These are phyloP conservation scores for Andinoacara biseriatus DNA, from an alignment of 2,113 vertebrate species.

Conservation along the genomic window DNA sequence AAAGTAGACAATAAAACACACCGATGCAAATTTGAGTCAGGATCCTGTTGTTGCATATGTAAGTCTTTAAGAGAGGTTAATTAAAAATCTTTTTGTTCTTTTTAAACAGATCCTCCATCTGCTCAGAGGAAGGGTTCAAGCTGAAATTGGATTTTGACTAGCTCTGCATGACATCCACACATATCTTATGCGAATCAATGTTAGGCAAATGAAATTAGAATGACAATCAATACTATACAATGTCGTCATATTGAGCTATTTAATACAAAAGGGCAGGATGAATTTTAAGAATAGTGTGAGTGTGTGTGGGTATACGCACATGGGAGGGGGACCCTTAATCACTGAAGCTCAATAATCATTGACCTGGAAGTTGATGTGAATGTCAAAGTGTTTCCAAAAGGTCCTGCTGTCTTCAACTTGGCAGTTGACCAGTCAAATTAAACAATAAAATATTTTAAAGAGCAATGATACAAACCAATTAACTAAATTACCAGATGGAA, in stretches of 20 bases:
- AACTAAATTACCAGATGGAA: neutral
- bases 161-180: slow-evolving; percentile 77
- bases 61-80: neutral
- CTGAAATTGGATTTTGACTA: slow-evolving; percentile 71
- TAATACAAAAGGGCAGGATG: slow-evolving; percentile 74
- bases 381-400: slow-evolving; percentile 73
- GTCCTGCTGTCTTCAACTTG: slow-evolving; percentile 69
- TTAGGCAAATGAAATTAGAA: slow-evolving; percentile 77
- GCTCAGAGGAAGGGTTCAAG: slow-evolving; percentile 66
- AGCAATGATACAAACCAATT: slow-evolving; percentile 20
- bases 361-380: slow-evolving; percentile 80
- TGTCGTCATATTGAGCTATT: slow-evolving; percentile 69
- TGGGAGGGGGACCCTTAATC: slow-evolving; percentile 74
- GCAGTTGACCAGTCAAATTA: slow-evolving; percentile 43
- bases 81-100: slow-evolving; percentile 26
- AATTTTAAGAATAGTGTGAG: slow-evolving; percentile 59
- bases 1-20: neutral
- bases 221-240: slow-evolving; percentile 77
- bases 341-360: slow-evolving; percentile 73
- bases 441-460: slow-evolving; percentile 34
- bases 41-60: neutral
- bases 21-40: slow-evolving; percentile 11
- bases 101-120: slow-evolving; percentile 70
- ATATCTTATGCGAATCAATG: slow-evolving; percentile 77
- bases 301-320: slow-evolving; percentile 65